Evolutionary conservation across 1,140 invertebrate species (phyloP), one percentile per base, ranked within the genome.

Genomic region (Macrosteles quadrilineatus): DNA sequence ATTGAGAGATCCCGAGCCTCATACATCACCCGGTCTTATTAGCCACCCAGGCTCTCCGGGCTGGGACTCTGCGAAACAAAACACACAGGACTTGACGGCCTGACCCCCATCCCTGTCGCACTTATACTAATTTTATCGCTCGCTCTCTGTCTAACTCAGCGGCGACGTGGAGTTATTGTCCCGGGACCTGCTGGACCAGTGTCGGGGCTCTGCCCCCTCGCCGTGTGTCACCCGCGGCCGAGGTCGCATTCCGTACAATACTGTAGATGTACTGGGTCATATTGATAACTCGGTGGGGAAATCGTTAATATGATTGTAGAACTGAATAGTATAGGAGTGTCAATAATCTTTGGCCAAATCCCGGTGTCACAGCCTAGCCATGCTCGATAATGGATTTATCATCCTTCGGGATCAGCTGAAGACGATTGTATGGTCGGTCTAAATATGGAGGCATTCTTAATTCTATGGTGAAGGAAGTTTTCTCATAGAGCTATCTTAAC

Each of bases 51-150:
- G 47, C 47, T 50, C 47, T 19, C 47, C n/a, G n/a, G n/a, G n/a
- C n/a, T n/a, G n/a, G 3, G 47, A n/a, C 6, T 6, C 47, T 50
- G 47, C 47, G 21, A 50, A 50, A 50, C 47, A 50, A 50, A 50
- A 50, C 47, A 50, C 47, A 50, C 14, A 4, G 4, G 14, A 21
- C n/a, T n/a, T n/a, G n/a, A n/a, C 47, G 14, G n/a, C 47, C 14
- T 21, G 47, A 50, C 47, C 47, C 47, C 47, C 47, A 50, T 50
- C 47, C 47, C 47, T 50, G 47, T 50, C 47, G 47, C 47, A 50
- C 47, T 50, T 50, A 50, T 50, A 50, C 47, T 50, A 50, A 50
- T 50, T 50, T 50, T 50, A 50, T 50, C 47, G 47, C 47, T 17
- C 47, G 4, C 21, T 50, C 47, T 50, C 47, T 50, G 47, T 50